A percentile compares a stretch with the other conserved stretches of the same genome.
Evolutionary conservation across 2,888 invertebrate species (phyloP).

Genomic region (Eugnorisma glareosa): DNA sequence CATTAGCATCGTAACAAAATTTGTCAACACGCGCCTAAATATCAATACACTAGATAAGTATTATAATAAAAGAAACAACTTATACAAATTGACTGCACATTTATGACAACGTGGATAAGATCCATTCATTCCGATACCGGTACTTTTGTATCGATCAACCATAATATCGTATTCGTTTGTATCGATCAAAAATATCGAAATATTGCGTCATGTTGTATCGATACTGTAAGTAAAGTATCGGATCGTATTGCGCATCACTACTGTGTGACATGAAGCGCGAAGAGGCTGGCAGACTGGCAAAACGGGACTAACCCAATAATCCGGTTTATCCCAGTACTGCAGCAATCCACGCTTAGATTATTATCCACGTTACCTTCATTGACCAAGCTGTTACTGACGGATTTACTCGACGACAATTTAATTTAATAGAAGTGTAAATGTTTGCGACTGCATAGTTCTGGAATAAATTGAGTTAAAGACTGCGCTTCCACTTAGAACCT

Average conservation of each 20-base stretch:
- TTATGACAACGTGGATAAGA: not conserved
- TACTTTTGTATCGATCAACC: not conserved
- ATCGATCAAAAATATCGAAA: not conserved
- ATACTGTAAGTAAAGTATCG: not conserved
- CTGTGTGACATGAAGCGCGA: constrained; percentile 44
- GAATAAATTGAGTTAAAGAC: constrained; percentile 19
- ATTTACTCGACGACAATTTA: constrained; percentile 37
- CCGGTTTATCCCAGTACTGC: constrained; percentile 10
- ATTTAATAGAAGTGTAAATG: constrained; percentile 24
- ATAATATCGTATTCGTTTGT: not conserved
- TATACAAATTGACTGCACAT: not conserved
- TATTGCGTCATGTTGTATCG: not conserved
- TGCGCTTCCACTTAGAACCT: not conserved
- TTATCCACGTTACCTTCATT: constrained; percentile 44
- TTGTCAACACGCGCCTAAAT: not conserved
- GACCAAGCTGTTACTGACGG: constrained; percentile 37
- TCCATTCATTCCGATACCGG: not conserved
- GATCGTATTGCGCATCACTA: not conserved
- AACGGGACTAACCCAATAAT: constrained; percentile 51
- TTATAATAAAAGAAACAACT: not conserved
- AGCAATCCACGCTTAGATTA: constrained; percentile 37
- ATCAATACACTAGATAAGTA: not conserved
- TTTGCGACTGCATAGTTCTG: constrained; percentile 24
- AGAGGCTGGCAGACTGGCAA: constrained; percentile 39
- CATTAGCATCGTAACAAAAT: not conserved